These are phyloP conservation scores for Sarcophaga subvicina DNA, from an alignment of 2,888 invertebrate species.

Conservation along the genomic window DNA sequence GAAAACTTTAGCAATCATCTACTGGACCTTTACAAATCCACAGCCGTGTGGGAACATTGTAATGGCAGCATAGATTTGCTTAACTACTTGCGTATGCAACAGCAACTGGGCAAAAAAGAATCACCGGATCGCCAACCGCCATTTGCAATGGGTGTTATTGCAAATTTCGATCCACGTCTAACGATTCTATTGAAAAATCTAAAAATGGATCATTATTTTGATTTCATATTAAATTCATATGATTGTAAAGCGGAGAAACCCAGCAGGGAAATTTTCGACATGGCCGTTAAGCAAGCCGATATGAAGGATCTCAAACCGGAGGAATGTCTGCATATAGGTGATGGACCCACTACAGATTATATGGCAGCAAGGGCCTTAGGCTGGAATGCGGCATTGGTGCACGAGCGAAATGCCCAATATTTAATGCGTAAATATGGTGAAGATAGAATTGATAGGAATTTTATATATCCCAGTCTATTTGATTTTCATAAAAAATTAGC, in stretches of 20 bases:
- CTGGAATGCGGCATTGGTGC: constrained; percentile 87
- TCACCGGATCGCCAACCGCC: constrained; percentile 70
- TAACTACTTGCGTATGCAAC: constrained; percentile 82
- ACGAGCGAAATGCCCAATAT: constrained; percentile 79
- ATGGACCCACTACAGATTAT: constrained; percentile 89
- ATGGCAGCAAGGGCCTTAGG: constrained; percentile 88
- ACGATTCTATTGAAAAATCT: constrained; percentile 86
- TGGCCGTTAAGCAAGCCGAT: constrained; percentile 83
- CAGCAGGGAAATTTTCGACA: constrained; percentile 86
- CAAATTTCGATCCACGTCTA: constrained; percentile 94
- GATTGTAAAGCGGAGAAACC: constrained; percentile 90
- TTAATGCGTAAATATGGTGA: constrained; percentile 81
- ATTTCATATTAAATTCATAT: constrained; percentile 92
- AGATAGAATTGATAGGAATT: constrained; percentile 79
- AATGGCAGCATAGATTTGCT: constrained; percentile 87
- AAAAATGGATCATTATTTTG: constrained; percentile 87
- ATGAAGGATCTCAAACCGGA: constrained; percentile 82
- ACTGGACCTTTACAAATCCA: constrained; percentile 87
- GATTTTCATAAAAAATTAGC: constrained; percentile 82
- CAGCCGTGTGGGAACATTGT: constrained; percentile 88
- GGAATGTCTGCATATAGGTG: constrained; percentile 92
- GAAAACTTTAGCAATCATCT: constrained; percentile 84
- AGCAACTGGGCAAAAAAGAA: constrained; percentile 71
- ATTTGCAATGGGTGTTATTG: constrained; percentile 87
- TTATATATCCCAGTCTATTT: constrained; percentile 82